Evolutionary conservation across 1,140 invertebrate species (phyloP), one percentile per base, ranked within the genome.

Genomic region (Pseudomyrmex concolor): DNA sequence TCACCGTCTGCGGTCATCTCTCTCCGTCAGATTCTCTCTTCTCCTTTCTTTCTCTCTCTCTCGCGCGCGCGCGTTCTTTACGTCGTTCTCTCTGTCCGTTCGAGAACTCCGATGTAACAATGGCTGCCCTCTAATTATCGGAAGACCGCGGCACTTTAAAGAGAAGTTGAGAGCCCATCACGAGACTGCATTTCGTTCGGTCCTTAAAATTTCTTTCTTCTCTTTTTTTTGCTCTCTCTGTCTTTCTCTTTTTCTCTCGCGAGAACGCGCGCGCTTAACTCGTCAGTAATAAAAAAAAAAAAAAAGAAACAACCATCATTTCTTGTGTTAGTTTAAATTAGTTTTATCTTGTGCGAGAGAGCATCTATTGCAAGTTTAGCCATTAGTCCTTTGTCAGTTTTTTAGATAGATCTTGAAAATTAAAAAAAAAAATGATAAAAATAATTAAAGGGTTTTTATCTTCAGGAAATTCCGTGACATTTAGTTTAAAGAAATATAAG

Each of bases 111-210:
- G 90, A 84, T 91, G 88, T 92, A 93, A 93, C 93, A 93, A 93
- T 93, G 91, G 90, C 92, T 90, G 93, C 93, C 93, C 93, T 94
- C 91, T 94, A 94, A 94, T 94, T 94, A 94, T 94, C 92, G 89
- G 90, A 91, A 93, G 90, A 87, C 93, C 93, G 93, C 93, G 92
- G 92, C 93, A 92, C 93, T 94, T 94, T 94, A 93, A 89, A 93
- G 90, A 93, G 90, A 91, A 92, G 91, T 89, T 88, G 82, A 80
- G 83, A 92, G 89, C 88, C 91, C 92, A 93, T 93, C 92, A 90
- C 89, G 86, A 88, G 89, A 89, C 88, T 90, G 85, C 89, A 89
- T 92, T 93, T 92, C 91, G 91, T 92, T 91, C 89, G 90, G 90
- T 91, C 83, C 90, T 92, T 92, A 89, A 91, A 90, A 91, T 90